Evolutionary conservation across 2,797 vertebrate genomes (phyloP).

Genomic region (Neomorphus geoffroyi): DNA sequence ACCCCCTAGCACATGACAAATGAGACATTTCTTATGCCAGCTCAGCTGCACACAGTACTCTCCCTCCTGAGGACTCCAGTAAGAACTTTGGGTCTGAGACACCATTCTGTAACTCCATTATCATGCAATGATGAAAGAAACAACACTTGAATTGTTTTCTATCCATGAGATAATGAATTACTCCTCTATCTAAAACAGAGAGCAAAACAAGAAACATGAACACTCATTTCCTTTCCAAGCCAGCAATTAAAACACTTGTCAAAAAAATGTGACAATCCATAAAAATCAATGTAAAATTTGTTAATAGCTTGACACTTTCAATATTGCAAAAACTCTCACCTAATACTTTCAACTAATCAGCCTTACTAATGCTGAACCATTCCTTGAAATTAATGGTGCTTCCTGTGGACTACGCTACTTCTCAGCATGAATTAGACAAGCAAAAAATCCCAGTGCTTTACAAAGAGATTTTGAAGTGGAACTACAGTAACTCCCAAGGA

Average conservation of each 20-base stretch:
- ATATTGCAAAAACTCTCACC: not conserved
- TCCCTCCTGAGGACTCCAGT: not conserved
- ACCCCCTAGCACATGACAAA: not conserved
- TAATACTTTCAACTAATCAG: not conserved
- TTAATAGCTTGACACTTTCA: not conserved
- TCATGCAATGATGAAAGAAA: not conserved
- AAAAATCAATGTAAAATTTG: slow-evolving; percentile 1
- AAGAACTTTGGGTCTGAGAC: not conserved
- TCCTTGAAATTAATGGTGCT: slow-evolving; percentile 30
- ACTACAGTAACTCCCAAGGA: not conserved
- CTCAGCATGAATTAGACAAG: not conserved
- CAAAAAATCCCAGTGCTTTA: not conserved
- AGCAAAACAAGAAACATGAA: not conserved
- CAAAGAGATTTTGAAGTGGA: not conserved
- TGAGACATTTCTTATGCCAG: not conserved
- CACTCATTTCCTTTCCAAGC: slow-evolving; percentile 18
- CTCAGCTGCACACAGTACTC: not conserved
- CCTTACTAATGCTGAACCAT: not conserved
- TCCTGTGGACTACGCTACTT: not conserved
- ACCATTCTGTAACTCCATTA: not conserved
- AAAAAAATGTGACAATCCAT: not conserved
- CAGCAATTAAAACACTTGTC: not conserved
- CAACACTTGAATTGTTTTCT: slow-evolving; percentile 27
- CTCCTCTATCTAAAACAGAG: not conserved
- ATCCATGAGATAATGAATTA: not conserved